Percentiles rank a stretch among this genome's conserved stretches.
These are phyloP conservation scores for Malacosoma neustria DNA, from an alignment of 2,888 invertebrate genomes.

Conservation along the genomic window DNA sequence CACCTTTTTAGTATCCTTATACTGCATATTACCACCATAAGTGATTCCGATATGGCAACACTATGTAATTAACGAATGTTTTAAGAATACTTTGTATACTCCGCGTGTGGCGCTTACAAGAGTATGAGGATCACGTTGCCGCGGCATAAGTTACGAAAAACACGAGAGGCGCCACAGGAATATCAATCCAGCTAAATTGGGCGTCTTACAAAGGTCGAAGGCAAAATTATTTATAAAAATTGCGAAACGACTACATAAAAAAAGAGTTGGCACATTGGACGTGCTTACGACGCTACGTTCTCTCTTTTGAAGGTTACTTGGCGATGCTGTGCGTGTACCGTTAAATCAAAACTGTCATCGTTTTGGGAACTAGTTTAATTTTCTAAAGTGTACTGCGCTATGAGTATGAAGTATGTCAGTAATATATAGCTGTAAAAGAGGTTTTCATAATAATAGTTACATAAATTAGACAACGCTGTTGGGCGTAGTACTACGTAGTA, in stretches of 20 bases:
- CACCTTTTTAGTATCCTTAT: too few species aligned
- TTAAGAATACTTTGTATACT: slow-evolving; percentile 28
- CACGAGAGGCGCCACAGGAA: slow-evolving; percentile 52
- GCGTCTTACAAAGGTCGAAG: slow-evolving; percentile 68
- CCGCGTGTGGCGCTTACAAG: slow-evolving; percentile 20
- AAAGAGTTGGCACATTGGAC: slow-evolving; percentile 69
- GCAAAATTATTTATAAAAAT: slow-evolving; percentile 69
- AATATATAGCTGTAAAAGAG: too few species aligned
- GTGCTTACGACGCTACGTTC: slow-evolving; percentile 63
- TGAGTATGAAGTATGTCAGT: too few species aligned
- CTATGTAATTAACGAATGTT: slow-evolving; percentile 20
- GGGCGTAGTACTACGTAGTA: slow-evolving; percentile 19
- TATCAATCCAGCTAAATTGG: slow-evolving; percentile 68
- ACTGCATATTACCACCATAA: too few species aligned
- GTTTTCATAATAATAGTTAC: too few species aligned
- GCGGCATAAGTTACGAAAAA: slow-evolving; percentile 62
- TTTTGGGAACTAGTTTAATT: slow-evolving; percentile 45
- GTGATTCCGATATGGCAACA: background rate
- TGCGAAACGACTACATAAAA: slow-evolving; percentile 61
- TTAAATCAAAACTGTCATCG: slow-evolving; percentile 57
- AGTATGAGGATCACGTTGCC: slow-evolving; percentile 49
- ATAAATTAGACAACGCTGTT: too few species aligned
- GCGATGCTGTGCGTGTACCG: slow-evolving; percentile 52
- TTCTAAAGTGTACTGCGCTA: background rate
- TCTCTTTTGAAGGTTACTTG: slow-evolving; percentile 67